Percentiles rank a stretch among this genome's conserved stretches.
Evolutionary conservation across 2,797 vertebrate genomes (phyloP).

Genomic region (Pipistrellus pygmaeus): DNA sequence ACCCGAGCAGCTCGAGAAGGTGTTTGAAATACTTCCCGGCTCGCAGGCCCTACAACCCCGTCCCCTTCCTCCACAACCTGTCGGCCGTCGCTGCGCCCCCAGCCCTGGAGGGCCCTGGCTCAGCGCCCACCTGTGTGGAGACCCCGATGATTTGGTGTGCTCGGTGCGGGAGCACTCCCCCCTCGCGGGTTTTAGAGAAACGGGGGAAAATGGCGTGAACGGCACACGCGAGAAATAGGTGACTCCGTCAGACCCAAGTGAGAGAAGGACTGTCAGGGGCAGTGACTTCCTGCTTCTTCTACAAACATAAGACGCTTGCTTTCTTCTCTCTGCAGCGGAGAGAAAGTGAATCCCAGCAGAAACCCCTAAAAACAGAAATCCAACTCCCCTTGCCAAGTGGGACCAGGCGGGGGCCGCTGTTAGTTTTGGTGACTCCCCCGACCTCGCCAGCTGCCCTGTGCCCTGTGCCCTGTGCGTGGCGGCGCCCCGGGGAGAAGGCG

Average conservation of each 20-base stretch:
- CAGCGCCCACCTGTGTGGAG: rapidly evolving
- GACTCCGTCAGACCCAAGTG: not conserved
- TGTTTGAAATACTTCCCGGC: not conserved
- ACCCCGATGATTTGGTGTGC: not conserved
- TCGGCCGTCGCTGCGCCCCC: rapidly evolving
- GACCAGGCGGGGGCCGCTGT: not conserved
- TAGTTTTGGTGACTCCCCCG: rapidly evolving
- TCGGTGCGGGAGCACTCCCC: not conserved
- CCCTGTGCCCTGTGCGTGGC: not conserved
- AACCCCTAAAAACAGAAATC: not conserved
- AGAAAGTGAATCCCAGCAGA: not conserved
- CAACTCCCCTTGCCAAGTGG: not conserved
- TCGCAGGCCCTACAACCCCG: conserved; percentile 30
- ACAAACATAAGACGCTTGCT: not conserved
- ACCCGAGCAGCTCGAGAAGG: not conserved
- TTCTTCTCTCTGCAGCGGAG: not conserved
- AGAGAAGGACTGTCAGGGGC: conserved; percentile 19
- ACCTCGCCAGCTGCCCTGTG: not conserved
- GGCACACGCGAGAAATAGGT: not conserved
- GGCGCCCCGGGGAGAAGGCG: not conserved
- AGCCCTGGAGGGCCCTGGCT: not conserved
- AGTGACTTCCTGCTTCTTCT: not conserved
- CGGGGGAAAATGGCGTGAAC: not conserved
- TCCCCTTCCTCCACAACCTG: not conserved
- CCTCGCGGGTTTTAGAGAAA: not conserved